phyloP scores from a whole-genome alignment of 2,888 invertebrate genomes.

The Prionchulus punctatus region DNA sequence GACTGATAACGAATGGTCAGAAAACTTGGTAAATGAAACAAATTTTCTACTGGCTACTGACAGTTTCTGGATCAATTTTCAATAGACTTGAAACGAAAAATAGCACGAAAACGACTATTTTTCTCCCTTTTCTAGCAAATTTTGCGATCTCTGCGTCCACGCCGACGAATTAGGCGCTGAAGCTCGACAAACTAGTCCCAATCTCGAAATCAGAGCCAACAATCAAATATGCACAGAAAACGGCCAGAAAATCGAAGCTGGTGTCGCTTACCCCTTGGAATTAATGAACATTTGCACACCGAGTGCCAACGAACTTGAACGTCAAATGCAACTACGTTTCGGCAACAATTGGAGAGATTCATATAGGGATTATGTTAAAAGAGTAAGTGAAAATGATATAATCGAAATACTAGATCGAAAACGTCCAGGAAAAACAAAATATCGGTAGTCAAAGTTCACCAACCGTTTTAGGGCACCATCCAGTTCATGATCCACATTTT shows the following conservation, averaged over 20 bases:
- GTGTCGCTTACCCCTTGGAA: background rate
- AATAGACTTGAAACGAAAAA: too few relatives aligned
- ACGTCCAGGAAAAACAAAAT: too few relatives aligned
- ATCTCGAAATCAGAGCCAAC: background rate
- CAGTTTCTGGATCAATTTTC: background rate
- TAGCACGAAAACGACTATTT: too few relatives aligned
- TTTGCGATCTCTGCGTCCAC: background rate
- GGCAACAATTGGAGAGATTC: background rate
- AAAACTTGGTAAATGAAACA: background rate
- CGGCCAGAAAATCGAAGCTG: background rate
- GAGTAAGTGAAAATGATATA: background rate
- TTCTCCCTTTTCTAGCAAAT: background rate
- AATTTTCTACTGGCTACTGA: background rate
- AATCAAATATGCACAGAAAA: background rate
- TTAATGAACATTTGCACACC: background rate
- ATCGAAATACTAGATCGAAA: too few relatives aligned
- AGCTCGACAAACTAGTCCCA: background rate
- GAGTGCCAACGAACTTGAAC: background rate
- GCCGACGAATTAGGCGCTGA: background rate
- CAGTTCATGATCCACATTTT: background rate
- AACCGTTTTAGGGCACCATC: background rate
- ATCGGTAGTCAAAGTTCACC: background rate
- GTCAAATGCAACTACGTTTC: background rate
- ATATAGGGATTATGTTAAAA: background rate
- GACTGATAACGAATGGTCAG: background rate